A percentile compares a stretch with the other conserved stretches of the same genome.
These are phyloP conservation scores for Hofmannophila pseudospretella DNA, from an alignment of 2,888 invertebrate genomes.

Conservation along the genomic window DNA sequence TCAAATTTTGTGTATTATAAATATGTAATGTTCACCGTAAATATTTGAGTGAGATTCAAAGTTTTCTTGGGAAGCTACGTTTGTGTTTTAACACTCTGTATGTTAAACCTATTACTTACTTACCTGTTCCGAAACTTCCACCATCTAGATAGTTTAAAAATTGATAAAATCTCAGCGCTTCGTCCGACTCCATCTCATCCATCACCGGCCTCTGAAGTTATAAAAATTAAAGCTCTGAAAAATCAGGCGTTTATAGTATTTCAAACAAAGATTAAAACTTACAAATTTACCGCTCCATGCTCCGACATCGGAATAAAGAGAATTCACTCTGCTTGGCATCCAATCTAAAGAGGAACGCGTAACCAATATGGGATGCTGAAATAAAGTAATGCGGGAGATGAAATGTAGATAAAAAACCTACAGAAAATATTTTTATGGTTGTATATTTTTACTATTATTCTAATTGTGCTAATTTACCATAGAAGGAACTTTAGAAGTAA, in stretches of 20 bases:
- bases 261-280: conserved; percentile 18
- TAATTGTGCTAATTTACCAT: background rate
- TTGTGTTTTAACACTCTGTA: too few species aligned
- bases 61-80: too few species aligned
- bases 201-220: conserved; percentile 62
- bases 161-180: conserved; percentile 66
- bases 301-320: conserved; percentile 68
- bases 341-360: conserved; percentile 66
- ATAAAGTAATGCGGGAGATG: too few species aligned
- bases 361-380: conserved; percentile 63
- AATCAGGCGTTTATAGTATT: background rate
- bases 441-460: background rate
- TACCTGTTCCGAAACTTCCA: conserved; percentile 70
- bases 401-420: too few species aligned
- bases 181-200: conserved; percentile 73
- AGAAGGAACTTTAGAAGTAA: too few species aligned
- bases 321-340: conserved; percentile 71
- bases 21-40: too few species aligned
- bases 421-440: background rate
- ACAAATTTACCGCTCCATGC: conserved; percentile 75
- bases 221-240: background rate
- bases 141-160: conserved; percentile 70
- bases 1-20: too few species aligned
- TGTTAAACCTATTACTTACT: too few species aligned
- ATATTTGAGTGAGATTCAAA: too few species aligned